Base-by-base conservation (phyloP, 2,888 invertebrate species). In the Ecdyonurus torrentis region DNA sequence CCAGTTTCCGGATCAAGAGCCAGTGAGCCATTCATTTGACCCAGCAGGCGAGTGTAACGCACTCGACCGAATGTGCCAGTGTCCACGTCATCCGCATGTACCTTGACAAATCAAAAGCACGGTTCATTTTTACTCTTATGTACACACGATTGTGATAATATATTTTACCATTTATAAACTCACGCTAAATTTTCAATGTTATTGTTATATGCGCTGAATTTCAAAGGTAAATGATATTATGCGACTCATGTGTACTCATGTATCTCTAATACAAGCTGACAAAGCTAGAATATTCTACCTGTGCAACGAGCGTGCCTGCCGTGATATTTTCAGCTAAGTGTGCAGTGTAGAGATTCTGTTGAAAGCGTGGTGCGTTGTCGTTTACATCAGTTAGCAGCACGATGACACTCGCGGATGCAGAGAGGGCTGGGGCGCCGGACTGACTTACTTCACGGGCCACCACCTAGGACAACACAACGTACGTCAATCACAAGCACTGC, bases 331-430 rank as follows among this genome's bases (percentile, higher is more conserved):
- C 96, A 0, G 86, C 83, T 23, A 95, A 75, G 62, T 85, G 84
- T 0, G 84, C 87, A 25, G 82, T 80, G 72, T 94, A 96, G 1
- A 82, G 79, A 52, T 83, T 75, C 68, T 85, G 82, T 18, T 83
- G 77, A 71, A 95, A 95, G 65, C 83, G 77, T 1, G 95, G 95
- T 25, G 86, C 79, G 74, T 93, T 92, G 72, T 96, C 95, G 71
- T 96, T 95, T 7, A 87, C 79, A 71, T 96, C 94, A 66, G 86
- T 84, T 24, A 96, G 76, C 70, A 87, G 85, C 15, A 93, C 87
- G 1, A 85, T 86, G 0, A 92, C 85, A 66, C 86, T 85, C 5
- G 88, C 87, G 61, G 80, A 81, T 2, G 83, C 82, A 61, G 89
- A 85, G 60, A 87, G 77, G 18, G 64, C 70, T 62, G 68, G 65